Base-by-base conservation (phyloP, 2,797 vertebrate genomes). In the Pseudochromis fuscus region DNA sequence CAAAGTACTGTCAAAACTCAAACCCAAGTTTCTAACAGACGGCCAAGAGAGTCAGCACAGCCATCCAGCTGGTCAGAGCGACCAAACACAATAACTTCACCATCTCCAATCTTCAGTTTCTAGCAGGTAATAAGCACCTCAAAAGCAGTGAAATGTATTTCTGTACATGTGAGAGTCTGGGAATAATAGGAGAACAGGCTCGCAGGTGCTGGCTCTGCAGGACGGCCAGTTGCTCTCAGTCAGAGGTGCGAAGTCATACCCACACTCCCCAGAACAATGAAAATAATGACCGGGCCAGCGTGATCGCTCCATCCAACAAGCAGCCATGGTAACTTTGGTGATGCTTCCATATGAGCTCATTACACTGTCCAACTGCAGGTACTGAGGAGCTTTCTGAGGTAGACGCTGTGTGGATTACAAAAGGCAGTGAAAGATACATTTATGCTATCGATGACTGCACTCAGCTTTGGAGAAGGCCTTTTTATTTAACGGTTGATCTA, bases 201-300 rank as follows among this genome's bases (percentile, higher is more conserved):
- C 53, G 67, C 75, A 77, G 68, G 66, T 86, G 76, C 62, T 44
- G 57, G 74, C 71, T 81, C 84, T 76, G 73, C 78, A 78, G 62
- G 74, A 67, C 37, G 69, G 70, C 75, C 59, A 15, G 40, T 62
- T 42, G 65, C 72, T 71, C 64, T 68, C 67, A 61, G 67, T 56
- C 65, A 40, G 30, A 76, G 66, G 79, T 67, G 83, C 65, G 81
- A 86, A 72, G 53, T 79, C 46, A 53, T 67, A 73, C 55, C 69
- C 53, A 55, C 75, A 67, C 49, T 38, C 31, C 24, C 16, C 19
- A 64, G 31, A 68, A 63, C 3, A 49, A 60, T 31, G 13, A 71
- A 24, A 62, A 67, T 46, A 53, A 49, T 19, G 33, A 23, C 53
- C n/a, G n/a, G 7, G 25, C 37, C 42, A 40, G 30, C 2, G 1